A percentile compares a stretch with the other conserved stretches of the same genome.
Evolutionary conservation across 2,888 invertebrate genomes (phyloP).

Genomic region (Pantelozetes paolii): DNA sequence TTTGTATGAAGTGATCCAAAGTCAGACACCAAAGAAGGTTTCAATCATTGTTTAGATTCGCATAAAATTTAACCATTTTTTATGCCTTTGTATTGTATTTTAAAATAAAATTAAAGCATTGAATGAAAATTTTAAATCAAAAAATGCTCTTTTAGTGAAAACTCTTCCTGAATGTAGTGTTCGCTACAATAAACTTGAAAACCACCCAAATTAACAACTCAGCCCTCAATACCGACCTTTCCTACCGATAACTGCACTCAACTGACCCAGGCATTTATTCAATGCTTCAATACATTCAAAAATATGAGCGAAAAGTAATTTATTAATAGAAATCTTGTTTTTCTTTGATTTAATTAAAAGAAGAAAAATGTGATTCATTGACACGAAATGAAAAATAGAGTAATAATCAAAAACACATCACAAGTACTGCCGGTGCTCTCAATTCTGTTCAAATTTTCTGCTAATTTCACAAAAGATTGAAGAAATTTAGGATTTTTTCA

Average conservation of each 20-base stretch:
- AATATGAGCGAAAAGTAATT: neutral
- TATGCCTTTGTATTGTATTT: neutral
- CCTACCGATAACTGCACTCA: neutral
- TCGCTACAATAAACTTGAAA: slow-evolving; percentile 32
- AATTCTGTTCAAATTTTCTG: too few species aligned
- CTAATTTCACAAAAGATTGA: too few species aligned
- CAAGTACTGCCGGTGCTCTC: too few species aligned
- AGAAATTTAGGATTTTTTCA: too few species aligned
- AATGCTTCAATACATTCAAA: neutral
- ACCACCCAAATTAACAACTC: slow-evolving; percentile 18
- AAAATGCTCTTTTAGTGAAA: neutral
- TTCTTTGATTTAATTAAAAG: too few species aligned
- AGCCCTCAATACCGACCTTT: neutral
- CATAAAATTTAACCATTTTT: neutral
- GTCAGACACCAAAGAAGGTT: slow-evolving; percentile 14
- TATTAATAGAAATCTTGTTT: neutral
- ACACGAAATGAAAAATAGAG: too few species aligned
- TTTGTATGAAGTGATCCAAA: slow-evolving; percentile 1
- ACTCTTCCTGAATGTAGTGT: slow-evolving; percentile 7
- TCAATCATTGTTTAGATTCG: slow-evolving; percentile 5
- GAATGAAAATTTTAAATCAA: neutral
- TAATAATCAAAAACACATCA: too few species aligned
- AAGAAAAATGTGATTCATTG: too few species aligned
- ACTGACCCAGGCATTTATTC: neutral
- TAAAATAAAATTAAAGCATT: neutral